These are phyloP conservation scores for Halichoerus grypus DNA, from an alignment of 2,113 vertebrate genomes.

Conservation along the genomic window DNA sequence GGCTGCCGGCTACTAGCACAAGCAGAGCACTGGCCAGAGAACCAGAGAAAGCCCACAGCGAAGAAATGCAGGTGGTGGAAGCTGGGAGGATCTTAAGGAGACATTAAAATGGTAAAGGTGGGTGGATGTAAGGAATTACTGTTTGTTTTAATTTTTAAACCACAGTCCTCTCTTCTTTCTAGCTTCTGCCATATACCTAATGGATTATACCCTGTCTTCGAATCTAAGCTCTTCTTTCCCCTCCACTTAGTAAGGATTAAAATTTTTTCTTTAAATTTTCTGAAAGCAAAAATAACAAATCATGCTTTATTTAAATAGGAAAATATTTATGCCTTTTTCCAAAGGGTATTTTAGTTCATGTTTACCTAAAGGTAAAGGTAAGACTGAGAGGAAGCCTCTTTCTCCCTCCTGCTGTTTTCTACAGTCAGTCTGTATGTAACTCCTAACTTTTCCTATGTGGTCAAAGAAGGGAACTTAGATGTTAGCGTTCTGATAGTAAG, in stretches of 20 bases:
- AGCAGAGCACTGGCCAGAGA: not conserved
- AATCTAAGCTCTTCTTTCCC: not conserved
- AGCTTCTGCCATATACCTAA: not conserved
- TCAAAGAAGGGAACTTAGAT: not conserved
- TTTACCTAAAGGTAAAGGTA: not conserved
- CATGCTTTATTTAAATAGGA: not conserved
- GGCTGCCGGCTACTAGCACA: not conserved
- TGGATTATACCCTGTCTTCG: not conserved
- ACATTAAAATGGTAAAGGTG: not conserved
- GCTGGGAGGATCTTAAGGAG: not conserved
- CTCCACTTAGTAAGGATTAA: not conserved
- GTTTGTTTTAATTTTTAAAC: not conserved
- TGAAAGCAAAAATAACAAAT: not conserved
- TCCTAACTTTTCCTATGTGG: not conserved
- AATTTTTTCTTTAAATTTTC: not conserved
- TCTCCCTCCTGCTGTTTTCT: accelerated
- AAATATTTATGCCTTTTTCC: not conserved
- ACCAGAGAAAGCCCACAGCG: not conserved
- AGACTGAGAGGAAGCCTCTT: not conserved
- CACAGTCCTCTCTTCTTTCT: not conserved
- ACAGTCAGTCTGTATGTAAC: not conserved
- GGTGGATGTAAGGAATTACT: not conserved
- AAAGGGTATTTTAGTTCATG: not conserved
- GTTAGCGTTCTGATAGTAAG: not conserved
- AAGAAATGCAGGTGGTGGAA: not conserved